Conservation (phyloP, 2,888 invertebrate species). For the Melipona bicolor region DNA sequence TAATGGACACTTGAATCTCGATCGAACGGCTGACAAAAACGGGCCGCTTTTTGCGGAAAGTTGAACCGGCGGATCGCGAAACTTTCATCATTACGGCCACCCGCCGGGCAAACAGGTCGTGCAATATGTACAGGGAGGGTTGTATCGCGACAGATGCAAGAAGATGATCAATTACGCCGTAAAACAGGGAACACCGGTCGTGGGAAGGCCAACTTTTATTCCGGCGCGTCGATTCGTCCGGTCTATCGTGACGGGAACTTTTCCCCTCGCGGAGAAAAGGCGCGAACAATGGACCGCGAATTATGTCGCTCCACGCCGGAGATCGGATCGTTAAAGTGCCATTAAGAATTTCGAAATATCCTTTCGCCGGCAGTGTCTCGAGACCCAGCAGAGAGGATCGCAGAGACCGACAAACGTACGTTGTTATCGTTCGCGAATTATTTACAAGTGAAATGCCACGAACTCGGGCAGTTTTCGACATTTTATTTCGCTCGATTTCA, state of each 20-base stretch:
- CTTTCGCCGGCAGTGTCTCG: no score
- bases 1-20: slow-evolving; percentile 48
- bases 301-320: not conserved
- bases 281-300: not conserved
- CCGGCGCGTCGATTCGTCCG: slow-evolving; percentile 10
- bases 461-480: not conserved
- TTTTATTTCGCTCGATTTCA: not conserved
- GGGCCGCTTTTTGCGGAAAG: slow-evolving; percentile 24
- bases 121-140: slow-evolving; percentile 15
- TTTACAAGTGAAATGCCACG: not conserved
- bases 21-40: slow-evolving; percentile 17
- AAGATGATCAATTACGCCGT: slow-evolving; percentile 45
- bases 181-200: not conserved
- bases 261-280: not conserved
- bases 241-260: not conserved
- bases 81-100: slow-evolving; percentile 57
- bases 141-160: slow-evolving; percentile 27
- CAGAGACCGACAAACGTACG: not conserved
- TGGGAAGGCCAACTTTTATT: slow-evolving; percentile 12
- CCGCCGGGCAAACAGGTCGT: slow-evolving; percentile 21
- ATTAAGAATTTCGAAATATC: not conserved
- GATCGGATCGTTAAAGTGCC: not conserved
- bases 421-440: slow-evolving; percentile 36
- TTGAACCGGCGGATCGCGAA: slow-evolving; percentile 33
- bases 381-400: not conserved